Evolutionary conservation across 2,888 invertebrate genomes (phyloP).

Genomic region (Danaus chrysippus): DNA sequence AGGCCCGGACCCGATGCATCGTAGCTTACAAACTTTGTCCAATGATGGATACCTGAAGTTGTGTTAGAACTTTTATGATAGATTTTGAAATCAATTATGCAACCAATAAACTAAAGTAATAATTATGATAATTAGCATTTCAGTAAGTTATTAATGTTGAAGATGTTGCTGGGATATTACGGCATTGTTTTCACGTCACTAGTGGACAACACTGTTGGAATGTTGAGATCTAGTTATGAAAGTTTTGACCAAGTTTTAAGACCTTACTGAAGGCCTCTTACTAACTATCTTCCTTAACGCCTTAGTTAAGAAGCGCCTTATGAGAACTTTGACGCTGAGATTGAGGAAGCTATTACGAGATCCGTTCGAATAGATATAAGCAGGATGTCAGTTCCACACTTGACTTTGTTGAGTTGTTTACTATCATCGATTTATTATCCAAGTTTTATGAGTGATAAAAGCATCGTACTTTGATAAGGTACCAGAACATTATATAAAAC

Average conservation of each 20-base stretch:
- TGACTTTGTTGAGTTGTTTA: slow-evolving; percentile 74
- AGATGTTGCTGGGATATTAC: neutral
- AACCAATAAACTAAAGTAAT: too few species aligned
- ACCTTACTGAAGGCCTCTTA: slow-evolving; percentile 72
- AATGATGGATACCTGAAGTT: slow-evolving; percentile 58
- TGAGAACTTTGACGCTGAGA: slow-evolving; percentile 78
- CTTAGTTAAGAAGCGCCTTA: slow-evolving; percentile 77
- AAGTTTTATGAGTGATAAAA: neutral
- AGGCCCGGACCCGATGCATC: slow-evolving; percentile 56
- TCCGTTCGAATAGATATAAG: slow-evolving; percentile 76
- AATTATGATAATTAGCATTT: too few species aligned
- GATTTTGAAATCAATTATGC: too few species aligned
- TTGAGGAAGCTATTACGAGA: slow-evolving; percentile 77
- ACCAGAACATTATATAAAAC: too few species aligned
- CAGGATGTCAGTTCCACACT: slow-evolving; percentile 75
- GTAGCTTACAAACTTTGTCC: slow-evolving; percentile 66
- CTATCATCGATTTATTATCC: slow-evolving; percentile 54
- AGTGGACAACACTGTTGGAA: slow-evolving; percentile 55
- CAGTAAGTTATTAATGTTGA: neutral
- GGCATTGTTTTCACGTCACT: slow-evolving; percentile 54
- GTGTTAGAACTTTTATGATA: slow-evolving; percentile 2
- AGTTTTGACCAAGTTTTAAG: slow-evolving; percentile 75
- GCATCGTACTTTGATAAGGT: too few species aligned
- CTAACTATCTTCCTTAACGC: slow-evolving; percentile 77
- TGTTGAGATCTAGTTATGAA: slow-evolving; percentile 71